Base-by-base conservation (phyloP, 92 coral and sea anemone species). In the Micromussa lordhowensis region DNA sequence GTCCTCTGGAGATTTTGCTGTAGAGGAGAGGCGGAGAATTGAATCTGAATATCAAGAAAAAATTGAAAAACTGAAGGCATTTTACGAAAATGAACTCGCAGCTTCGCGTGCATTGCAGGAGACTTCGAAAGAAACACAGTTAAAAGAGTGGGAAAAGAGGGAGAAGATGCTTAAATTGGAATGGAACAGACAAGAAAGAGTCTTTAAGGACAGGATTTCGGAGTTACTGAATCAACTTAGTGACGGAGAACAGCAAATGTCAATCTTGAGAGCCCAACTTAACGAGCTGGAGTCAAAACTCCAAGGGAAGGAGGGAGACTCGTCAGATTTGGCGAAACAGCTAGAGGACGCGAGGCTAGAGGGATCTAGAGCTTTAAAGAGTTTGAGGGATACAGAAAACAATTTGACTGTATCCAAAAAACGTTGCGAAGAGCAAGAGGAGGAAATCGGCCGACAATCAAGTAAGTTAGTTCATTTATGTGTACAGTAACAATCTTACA, bases 131-230 rank as follows among this genome's bases (percentile, higher is more conserved):
- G 98, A 95, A 57, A 78, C 84, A 1, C 88, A 88, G 31, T 74
- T 91, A 2, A 96, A 91, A 87, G 82, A 88, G 68, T 89, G 90
- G 89, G 95, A 97, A 81, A 92, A 91, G 73, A 88, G 88, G n/a
- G 98, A 97, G 87, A 90, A 48, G 79, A 92, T 83, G 32, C 84
- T 97, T 28, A 89, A 82, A 78, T 80, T 86, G 21, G 96, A 92
- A 48, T 97, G 97, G 97, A 88, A 80, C 63, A 92, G 97, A 30
- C 99, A 97, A 73, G 99, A 97, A 82, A 87, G 96, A 90, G 90
- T 94, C 68, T 92, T 96, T 54, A 97, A 97, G 88, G 99, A 97
- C 63, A 97, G 99, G 83, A 94, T 97, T 74, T 96, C 97, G 29
- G 97, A 94, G 36, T 88, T 97, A 55, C 76, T 96, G 30, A 94